Evolutionary conservation across 2,113 vertebrate species (phyloP).

Genomic region (Calyptomena viridis): DNA sequence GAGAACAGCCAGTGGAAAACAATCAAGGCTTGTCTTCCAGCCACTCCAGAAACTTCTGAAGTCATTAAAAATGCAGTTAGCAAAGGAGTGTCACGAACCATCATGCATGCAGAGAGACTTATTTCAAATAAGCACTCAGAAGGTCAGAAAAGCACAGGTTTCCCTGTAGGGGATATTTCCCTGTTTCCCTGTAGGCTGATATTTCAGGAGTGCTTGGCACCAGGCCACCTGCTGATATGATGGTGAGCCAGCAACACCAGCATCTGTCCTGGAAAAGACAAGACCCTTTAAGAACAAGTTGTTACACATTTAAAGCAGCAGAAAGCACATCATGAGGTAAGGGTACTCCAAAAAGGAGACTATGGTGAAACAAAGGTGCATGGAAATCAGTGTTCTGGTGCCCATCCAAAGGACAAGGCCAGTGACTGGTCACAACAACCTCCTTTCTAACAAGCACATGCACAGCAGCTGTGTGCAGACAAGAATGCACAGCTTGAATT

Average conservation of each 20-base stretch:
- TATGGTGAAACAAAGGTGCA: background rate
- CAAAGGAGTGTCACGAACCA: background rate
- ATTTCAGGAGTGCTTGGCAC: background rate
- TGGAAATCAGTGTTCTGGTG: background rate
- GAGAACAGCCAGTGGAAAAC: background rate
- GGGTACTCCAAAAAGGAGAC: background rate
- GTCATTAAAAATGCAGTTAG: background rate
- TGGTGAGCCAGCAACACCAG: background rate
- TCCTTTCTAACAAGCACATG: background rate
- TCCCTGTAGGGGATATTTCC: background rate
- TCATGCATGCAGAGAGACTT: background rate
- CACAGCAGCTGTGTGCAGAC: background rate
- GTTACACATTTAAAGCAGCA: background rate
- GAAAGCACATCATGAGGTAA: background rate
- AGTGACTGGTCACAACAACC: background rate
- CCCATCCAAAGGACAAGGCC: background rate
- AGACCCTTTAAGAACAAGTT: background rate
- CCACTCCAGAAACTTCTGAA: background rate
- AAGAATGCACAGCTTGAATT: background rate
- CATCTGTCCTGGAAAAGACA: background rate
- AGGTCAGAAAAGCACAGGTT: background rate
- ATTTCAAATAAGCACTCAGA: background rate
- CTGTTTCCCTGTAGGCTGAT: background rate
- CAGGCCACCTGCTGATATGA: background rate
- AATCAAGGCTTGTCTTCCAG: background rate